Percentiles rank a stretch among this genome's conserved stretches.
Conservation (phyloP, 2,113 vertebrate species). For the Lontra canadensis region DNA sequence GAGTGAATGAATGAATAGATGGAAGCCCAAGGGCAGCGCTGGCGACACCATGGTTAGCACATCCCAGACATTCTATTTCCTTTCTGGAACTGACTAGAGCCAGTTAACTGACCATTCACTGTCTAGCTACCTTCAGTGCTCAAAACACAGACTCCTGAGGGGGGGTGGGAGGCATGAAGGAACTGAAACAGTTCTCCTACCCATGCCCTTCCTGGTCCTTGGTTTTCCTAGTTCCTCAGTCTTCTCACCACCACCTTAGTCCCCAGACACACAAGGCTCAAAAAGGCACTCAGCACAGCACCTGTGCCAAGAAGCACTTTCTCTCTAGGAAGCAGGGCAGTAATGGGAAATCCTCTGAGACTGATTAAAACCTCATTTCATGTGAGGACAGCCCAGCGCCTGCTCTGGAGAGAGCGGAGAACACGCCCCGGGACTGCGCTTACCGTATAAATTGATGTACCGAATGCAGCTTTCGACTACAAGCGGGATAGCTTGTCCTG, state of each 20-base stretch:
- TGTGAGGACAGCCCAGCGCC: neutral
- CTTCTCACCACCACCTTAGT: neutral
- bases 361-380: neutral
- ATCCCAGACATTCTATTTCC: neutral
- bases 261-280: neutral
- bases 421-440: conserved; percentile 47
- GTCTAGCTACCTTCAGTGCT: neutral
- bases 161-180: neutral
- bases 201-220: neutral
- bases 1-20: neutral
- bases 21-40: neutral
- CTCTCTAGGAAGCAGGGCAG: neutral
- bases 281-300: neutral
- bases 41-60: neutral
- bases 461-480: conserved; percentile 98
- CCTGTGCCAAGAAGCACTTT: neutral
- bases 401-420: neutral
- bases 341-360: neutral
- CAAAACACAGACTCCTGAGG: neutral
- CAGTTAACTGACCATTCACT: neutral
- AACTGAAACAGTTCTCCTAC: neutral
- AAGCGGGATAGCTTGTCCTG: conserved; percentile 95
- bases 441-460: conserved; percentile 98
- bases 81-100: neutral
- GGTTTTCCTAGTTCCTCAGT: neutral